phyloP scores from a whole-genome alignment of 2,113 vertebrate species.

The Macroglossus sobrinus region DNA sequence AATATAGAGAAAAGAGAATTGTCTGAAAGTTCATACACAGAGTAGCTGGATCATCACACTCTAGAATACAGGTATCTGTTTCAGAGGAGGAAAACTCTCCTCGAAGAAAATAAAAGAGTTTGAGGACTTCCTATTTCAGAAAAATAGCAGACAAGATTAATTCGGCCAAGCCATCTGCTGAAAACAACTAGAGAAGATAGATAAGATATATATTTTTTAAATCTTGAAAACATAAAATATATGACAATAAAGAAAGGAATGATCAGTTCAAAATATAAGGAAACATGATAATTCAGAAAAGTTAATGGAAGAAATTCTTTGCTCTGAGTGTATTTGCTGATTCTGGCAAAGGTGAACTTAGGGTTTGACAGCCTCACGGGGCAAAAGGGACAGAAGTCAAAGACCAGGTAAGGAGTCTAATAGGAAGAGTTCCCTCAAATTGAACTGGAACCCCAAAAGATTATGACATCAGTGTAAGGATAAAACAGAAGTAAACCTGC shows the following conservation, averaged over 20 bases:
- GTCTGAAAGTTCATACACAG: neutral
- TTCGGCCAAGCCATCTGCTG: neutral
- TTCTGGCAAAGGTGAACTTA: neutral
- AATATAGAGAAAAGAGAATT: neutral
- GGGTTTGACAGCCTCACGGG: neutral
- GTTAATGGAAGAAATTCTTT: neutral
- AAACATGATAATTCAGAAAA: neutral
- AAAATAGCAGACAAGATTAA: neutral
- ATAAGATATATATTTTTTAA: neutral
- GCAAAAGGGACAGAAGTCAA: neutral
- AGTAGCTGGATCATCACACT: neutral
- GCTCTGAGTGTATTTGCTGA: neutral
- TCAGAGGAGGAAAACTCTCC: neutral
- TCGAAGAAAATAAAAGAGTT: neutral
- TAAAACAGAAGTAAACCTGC: neutral
- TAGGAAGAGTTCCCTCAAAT: neutral
- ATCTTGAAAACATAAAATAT: neutral
- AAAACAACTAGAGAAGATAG: neutral
- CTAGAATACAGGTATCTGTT: neutral
- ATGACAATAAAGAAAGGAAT: neutral
- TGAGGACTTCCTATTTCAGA: neutral
- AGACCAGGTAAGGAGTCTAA: neutral
- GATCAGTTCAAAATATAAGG: neutral
- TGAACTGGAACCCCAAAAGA: neutral
- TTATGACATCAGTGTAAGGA: neutral